Conservation (phyloP, 2,113 vertebrate genomes). For the Aspiorhynchus laticeps region DNA sequence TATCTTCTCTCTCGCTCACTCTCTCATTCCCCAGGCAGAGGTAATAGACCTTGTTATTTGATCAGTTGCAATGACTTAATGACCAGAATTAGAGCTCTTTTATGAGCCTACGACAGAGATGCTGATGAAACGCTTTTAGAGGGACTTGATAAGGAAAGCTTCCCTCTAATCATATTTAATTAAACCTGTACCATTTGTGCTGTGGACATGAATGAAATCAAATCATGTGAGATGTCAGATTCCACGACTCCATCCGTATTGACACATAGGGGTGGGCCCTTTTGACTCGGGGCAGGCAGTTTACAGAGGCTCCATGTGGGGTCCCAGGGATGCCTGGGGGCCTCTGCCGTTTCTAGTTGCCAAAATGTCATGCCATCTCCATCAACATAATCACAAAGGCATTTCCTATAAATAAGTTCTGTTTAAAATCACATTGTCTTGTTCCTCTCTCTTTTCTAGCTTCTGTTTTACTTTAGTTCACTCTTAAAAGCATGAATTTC, state of each 20-base stretch:
- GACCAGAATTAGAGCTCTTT: slow-evolving; percentile 2
- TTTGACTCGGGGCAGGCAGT: background rate
- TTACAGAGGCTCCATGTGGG: slow-evolving; percentile 8
- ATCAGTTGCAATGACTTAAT: slow-evolving; percentile 19
- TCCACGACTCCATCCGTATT: background rate
- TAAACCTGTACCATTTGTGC: background rate
- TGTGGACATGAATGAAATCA: background rate
- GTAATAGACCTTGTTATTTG: slow-evolving; percentile 8
- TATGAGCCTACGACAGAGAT: background rate
- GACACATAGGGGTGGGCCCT: background rate
- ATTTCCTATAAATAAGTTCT: background rate
- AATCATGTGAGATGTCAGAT: slow-evolving; percentile 1
- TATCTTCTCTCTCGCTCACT: background rate
- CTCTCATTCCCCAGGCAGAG: background rate
- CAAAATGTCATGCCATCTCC: background rate
- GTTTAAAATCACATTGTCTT: background rate
- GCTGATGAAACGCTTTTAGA: background rate
- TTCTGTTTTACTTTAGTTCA: background rate
- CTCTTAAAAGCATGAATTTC: background rate
- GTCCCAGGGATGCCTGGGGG: background rate
- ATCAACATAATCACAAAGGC: background rate
- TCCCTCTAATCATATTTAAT: background rate
- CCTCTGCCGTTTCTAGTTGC: background rate
- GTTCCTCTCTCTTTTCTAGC: background rate
- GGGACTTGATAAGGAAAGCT: background rate